These are phyloP conservation scores for Sylvicola cinctus DNA, from an alignment of 2,888 invertebrate species.

Conservation along the genomic window DNA sequence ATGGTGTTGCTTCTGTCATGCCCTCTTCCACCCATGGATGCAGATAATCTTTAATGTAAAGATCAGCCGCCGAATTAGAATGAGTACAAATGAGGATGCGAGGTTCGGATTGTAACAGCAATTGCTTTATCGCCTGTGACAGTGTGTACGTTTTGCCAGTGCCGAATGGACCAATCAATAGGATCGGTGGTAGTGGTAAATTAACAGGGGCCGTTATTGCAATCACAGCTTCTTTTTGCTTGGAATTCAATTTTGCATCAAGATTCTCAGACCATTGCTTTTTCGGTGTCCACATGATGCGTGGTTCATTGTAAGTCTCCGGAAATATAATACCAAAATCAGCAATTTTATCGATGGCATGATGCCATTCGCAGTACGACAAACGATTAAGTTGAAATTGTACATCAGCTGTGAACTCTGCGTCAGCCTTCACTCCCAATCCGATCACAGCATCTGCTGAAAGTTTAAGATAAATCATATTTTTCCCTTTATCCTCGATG, in stretches of 20 bases:
- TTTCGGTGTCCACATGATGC: conserved; percentile 46
- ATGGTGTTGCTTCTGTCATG: conserved; percentile 40
- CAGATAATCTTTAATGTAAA: conserved; percentile 67
- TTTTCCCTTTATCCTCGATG: conserved; percentile 63
- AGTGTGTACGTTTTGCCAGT: conserved; percentile 73
- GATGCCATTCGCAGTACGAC: conserved; percentile 69
- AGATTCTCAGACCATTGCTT: conserved; percentile 43
- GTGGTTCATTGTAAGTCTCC: conserved; percentile 35
- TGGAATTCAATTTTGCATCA: conserved; percentile 45
- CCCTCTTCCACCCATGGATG: conserved; percentile 53
- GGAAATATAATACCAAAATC: conserved; percentile 54
- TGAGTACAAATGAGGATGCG: conserved; percentile 67
- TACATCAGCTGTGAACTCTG: conserved; percentile 44
- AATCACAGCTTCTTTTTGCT: conserved; percentile 58
- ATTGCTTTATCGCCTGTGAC: conserved; percentile 49
- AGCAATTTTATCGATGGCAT: conserved; percentile 54
- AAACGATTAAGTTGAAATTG: conserved; percentile 64
- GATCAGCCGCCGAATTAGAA: conserved; percentile 70
- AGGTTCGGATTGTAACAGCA: conserved; percentile 38
- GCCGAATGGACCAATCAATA: conserved; percentile 65
- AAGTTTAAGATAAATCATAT: conserved; percentile 51
- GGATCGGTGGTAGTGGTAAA: conserved; percentile 43
- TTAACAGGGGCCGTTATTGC: conserved; percentile 48
- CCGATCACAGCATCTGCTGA: conserved; percentile 43
- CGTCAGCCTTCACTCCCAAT: conserved; percentile 37